Percentiles rank a stretch among this genome's conserved stretches.
phyloP scores from a whole-genome alignment of 2,888 invertebrate species.

The Hirtodrosophila confusa region DNA sequence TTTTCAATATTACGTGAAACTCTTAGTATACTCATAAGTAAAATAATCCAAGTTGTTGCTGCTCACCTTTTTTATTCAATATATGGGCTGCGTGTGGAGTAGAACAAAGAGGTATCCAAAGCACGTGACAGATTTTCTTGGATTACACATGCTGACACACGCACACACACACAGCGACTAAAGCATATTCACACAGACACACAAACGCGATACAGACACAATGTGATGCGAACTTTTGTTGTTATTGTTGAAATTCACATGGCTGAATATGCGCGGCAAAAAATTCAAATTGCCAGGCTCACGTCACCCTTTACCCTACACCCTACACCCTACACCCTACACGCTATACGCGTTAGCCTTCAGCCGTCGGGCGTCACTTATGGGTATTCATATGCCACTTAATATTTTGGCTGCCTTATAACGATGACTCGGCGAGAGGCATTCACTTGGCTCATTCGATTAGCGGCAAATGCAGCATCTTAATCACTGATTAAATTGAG shows the following conservation, averaged over 20 bases:
- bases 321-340: conserved; percentile 5
- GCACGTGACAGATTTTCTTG: conserved; percentile 76
- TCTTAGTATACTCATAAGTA: conserved; percentile 9
- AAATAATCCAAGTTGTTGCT: conserved; percentile 44
- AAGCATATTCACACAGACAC: conserved; percentile 29
- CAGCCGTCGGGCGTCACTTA: conserved; percentile 21
- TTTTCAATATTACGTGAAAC: conserved; percentile 45
- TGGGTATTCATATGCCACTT: conserved; percentile 45
- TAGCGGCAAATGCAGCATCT: conserved; percentile 47
- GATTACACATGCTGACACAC: conserved; percentile 61
- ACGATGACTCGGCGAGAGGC: conserved; percentile 31
- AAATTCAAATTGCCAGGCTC: conserved; percentile 43
- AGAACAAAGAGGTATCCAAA: conserved; percentile 72
- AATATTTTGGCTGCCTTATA: conserved; percentile 19
- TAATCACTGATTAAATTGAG: conserved; percentile 61
- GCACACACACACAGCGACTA: conserved; percentile 27
- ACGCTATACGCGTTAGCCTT: background rate
- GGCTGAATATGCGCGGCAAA: conserved; percentile 49
- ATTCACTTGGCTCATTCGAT: conserved; percentile 54
- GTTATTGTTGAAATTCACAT: conserved; percentile 52
- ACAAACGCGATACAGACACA: conserved; percentile 16
- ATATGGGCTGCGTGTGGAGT: conserved; percentile 56
- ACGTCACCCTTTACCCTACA: conserved; percentile 26
- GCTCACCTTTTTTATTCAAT: conserved; percentile 73
- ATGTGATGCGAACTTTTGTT: conserved; percentile 39